A percentile compares a stretch with the other conserved stretches of the same genome.
These are phyloP conservation scores for Hylyphantes graminicola DNA, from an alignment of 1,140 invertebrate species.

Conservation along the genomic window DNA sequence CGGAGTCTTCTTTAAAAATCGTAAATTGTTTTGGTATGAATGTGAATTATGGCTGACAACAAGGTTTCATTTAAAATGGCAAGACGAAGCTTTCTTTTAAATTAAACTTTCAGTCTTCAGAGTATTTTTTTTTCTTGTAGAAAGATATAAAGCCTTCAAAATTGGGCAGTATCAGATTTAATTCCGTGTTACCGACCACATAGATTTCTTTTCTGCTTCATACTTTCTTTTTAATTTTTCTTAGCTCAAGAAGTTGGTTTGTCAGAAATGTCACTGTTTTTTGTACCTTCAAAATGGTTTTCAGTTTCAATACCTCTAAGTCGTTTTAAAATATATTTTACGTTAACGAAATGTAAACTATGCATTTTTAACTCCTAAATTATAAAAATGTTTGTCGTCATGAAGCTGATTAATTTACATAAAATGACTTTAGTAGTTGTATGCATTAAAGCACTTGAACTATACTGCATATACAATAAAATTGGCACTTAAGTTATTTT, in stretches of 20 bases:
- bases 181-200: constrained; percentile 36
- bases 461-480: no score
- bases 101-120: constrained; percentile 18
- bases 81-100: constrained; percentile 29
- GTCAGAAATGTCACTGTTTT: neutral
- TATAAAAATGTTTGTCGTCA: no score
- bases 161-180: constrained; percentile 32
- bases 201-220: constrained; percentile 33
- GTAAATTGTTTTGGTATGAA: constrained; percentile 11
- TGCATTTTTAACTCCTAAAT: no score
- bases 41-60: constrained; percentile 36
- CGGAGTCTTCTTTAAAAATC: neutral
- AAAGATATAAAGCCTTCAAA: constrained; percentile 16
- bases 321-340: no score
- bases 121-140: constrained; percentile 5
- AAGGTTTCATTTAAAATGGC: constrained; percentile 39
- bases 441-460: no score
- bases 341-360: no score
- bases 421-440: no score
- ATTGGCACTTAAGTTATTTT: no score
- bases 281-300: no score
- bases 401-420: no score
- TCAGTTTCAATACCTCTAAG: no score
- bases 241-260: neutral
- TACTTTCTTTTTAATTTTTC: constrained; percentile 12